Evolutionary conservation across 2,888 invertebrate genomes (phyloP).

Genomic region (Calameuta filiformis): DNA sequence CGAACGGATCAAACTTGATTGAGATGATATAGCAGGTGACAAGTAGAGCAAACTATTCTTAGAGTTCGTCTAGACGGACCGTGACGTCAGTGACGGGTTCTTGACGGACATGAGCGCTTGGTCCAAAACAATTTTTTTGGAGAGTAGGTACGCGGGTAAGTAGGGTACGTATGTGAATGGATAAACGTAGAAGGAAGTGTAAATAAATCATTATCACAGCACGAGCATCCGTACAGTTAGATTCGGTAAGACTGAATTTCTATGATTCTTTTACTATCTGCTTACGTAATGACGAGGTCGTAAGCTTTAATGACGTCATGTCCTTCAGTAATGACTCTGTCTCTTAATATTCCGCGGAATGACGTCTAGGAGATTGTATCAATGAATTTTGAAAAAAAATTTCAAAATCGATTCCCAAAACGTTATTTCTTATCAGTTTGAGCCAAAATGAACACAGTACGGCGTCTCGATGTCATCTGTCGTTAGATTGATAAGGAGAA

Average conservation of each 20-base stretch:
- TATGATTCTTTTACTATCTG: neutral
- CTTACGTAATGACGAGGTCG: neutral
- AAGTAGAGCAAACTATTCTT: constrained; percentile 21
- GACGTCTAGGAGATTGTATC: neutral
- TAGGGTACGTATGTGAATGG: neutral
- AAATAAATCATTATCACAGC: neutral
- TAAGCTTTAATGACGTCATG: neutral
- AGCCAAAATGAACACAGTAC: neutral
- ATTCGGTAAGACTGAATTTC: neutral
- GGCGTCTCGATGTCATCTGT: neutral
- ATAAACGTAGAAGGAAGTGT: neutral
- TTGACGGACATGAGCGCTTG: no score
- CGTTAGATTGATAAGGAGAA: neutral
- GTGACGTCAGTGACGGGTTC: neutral
- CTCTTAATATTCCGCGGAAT: neutral
- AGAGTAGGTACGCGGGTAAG: neutral
- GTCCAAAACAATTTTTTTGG: neutral
- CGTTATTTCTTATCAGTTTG: neutral
- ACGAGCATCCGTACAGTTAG: neutral
- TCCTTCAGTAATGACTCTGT: neutral
- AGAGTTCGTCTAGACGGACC: constrained; percentile 15
- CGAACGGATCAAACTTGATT: neutral
- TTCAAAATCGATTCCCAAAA: neutral
- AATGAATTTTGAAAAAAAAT: neutral
- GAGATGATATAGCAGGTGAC: neutral